These are phyloP conservation scores for Mythimna pallens DNA, from an alignment of 2,888 invertebrate genomes.

Conservation along the genomic window DNA sequence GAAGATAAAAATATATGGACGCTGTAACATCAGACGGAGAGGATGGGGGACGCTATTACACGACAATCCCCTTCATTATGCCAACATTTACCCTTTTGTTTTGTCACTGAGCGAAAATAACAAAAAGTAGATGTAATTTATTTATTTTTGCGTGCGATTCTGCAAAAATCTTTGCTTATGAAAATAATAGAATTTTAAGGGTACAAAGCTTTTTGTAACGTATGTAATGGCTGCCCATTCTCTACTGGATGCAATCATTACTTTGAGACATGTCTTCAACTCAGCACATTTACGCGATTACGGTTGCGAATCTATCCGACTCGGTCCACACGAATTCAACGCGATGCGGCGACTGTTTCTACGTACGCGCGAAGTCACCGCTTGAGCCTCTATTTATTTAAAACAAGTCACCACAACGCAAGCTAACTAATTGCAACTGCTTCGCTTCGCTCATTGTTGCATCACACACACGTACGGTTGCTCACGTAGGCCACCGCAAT, in stretches of 20 bases:
- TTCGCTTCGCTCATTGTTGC: no score
- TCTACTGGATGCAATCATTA: not conserved
- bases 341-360: no score
- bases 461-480: no score
- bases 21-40: conserved; percentile 37
- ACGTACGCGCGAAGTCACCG: no score
- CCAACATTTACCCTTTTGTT: conserved; percentile 53
- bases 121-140: conserved; percentile 47
- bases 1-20: conserved; percentile 64
- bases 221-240: not conserved
- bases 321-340: no score
- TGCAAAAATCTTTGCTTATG: conserved; percentile 8
- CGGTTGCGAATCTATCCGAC: no score
- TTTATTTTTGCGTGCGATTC: conserved; percentile 22
- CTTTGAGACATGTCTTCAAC: not conserved
- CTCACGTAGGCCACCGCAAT: no score
- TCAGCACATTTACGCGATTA: not conserved
- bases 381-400: no score
- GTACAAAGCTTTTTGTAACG: conserved; percentile 1
- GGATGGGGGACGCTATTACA: conserved; percentile 44
- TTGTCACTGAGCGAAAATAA: conserved; percentile 55
- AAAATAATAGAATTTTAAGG: conserved; percentile 23
- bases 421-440: no score
- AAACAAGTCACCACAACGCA: no score
- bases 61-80: conserved; percentile 51